Percentiles rank a stretch among this genome's conserved stretches.
phyloP scores from a whole-genome alignment of 2,113 vertebrate genomes.

The Onychostruthus taczanowskii region DNA sequence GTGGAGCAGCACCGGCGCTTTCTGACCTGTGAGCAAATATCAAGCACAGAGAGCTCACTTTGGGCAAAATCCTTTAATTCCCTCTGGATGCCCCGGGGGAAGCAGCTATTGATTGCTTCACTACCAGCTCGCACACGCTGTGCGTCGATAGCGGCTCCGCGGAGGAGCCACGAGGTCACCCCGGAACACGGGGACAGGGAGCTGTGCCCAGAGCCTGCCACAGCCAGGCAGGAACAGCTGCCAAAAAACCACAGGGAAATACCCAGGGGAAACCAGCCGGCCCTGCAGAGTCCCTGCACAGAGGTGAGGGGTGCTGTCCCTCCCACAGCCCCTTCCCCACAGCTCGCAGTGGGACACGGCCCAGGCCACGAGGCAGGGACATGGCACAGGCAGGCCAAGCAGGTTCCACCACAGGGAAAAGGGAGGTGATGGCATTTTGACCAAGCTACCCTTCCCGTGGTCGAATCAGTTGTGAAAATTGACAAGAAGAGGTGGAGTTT shows the following conservation, averaged over 20 bases:
- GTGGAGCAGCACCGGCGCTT: not conserved
- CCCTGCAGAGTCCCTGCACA: fast-evolving
- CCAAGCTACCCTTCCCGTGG: fast-evolving
- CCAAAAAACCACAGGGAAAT: not conserved
- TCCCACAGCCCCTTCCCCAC: not conserved
- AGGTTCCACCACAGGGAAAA: not conserved
- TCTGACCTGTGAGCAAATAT: slow-evolving; percentile 21
- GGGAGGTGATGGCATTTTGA: fast-evolving
- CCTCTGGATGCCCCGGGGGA: not conserved
- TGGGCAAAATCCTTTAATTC: slow-evolving; percentile 30
- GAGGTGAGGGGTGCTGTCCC: fast-evolving
- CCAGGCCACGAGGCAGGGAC: fast-evolving
- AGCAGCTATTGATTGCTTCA: not conserved
- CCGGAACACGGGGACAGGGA: not conserved
- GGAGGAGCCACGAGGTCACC: not conserved
- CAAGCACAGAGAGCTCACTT: not conserved
- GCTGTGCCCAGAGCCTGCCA: not conserved
- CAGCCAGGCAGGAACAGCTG: not conserved
- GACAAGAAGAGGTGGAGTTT: not conserved
- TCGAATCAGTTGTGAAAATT: not conserved
- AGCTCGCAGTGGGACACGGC: fast-evolving
- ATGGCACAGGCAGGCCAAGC: not conserved
- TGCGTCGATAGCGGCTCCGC: not conserved
- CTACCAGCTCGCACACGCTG: not conserved
- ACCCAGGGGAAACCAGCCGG: fast-evolving